Base-by-base conservation (phyloP, 2,113 vertebrate genomes). In the Petroica traversi region DNA sequence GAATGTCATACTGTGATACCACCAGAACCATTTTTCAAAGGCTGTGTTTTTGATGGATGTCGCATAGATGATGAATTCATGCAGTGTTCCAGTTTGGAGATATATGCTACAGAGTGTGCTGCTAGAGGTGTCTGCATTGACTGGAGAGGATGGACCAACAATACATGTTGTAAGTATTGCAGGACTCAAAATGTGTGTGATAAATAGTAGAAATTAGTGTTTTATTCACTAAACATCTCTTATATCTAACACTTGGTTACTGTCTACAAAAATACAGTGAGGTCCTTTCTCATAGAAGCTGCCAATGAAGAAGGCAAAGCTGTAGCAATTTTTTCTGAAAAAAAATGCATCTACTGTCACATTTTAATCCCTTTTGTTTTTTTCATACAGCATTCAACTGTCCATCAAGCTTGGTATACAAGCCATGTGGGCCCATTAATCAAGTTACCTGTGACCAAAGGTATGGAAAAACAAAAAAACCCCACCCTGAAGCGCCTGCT, bases 21-120 rank as follows among this genome's bases (percentile, higher is more conserved):
- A 14, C 98, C 98, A 2, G n/a, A 64, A 46, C 52, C 95, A 0
- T 99, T 96, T 87, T 93, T 97, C 31, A 45, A 95, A n/a, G 97
- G 98, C 67, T 99, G 99, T 34, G 18, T 55, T 29, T 95, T 88
- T 14, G 98, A 99, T 61, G 77, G 74, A 17, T 99, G 99, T 84
- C 93, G 96, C 10, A 36, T 88, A 49, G 26, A 5, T 0, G 34
- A 95, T 19, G 4, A 11, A 14, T 72, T 28, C 3, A 81, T 97
- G 59, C 89, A 92, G 55, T 99, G 99, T 82, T 97, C 98, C 15
- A 97, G 97, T 77, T 93, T 99, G 84, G 98, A 99, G 97, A 97
- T 98, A 2, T 99, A 99, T 4, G 98, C 99, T 19, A 83, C 98
- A 3, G 97, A 98, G 61, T 99, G 99, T 17, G 92, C 97, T 8